These are phyloP conservation scores for Palythoa heliodiscus DNA, from an alignment of 92 coral and sea anemone species.

Conservation along the genomic window DNA sequence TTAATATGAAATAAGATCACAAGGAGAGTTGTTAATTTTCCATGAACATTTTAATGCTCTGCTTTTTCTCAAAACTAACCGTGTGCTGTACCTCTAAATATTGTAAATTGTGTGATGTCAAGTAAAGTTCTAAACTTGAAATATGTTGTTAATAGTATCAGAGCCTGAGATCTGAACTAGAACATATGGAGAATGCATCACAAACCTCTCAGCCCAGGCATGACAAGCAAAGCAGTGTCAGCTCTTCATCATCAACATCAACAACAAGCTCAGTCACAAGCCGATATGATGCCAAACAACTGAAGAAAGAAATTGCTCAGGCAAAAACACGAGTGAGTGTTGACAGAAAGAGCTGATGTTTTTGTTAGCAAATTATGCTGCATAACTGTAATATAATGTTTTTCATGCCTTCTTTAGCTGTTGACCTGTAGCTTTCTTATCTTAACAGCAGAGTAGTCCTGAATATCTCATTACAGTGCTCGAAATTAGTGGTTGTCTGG, in stretches of 20 bases:
- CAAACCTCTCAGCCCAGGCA: conserved; percentile 54
- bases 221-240: conserved; percentile 67
- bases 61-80: no score
- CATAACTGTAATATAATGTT: no score
- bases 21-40: no score
- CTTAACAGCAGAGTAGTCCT: background rate
- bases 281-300: conserved; percentile 79
- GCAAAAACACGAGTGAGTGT: conserved; percentile 80
- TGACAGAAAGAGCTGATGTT: background rate
- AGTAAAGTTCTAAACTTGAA: background rate
- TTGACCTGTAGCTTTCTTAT: background rate
- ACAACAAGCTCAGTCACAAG: conserved; percentile 79
- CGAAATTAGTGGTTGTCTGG: no score
- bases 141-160: conserved; percentile 58
- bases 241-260: conserved; percentile 77
- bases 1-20: no score
- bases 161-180: conserved; percentile 81
- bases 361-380: background rate
- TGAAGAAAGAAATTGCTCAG: conserved; percentile 86
- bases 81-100: background rate
- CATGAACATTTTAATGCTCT: no score
- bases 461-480: background rate
- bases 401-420: no score
- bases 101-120: background rate
- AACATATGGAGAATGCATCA: conserved; percentile 62